A percentile compares a stretch with the other conserved stretches of the same genome.
Evolutionary conservation across 1,140 invertebrate species (phyloP).

Genomic region (Leptinotarsa defecta): DNA sequence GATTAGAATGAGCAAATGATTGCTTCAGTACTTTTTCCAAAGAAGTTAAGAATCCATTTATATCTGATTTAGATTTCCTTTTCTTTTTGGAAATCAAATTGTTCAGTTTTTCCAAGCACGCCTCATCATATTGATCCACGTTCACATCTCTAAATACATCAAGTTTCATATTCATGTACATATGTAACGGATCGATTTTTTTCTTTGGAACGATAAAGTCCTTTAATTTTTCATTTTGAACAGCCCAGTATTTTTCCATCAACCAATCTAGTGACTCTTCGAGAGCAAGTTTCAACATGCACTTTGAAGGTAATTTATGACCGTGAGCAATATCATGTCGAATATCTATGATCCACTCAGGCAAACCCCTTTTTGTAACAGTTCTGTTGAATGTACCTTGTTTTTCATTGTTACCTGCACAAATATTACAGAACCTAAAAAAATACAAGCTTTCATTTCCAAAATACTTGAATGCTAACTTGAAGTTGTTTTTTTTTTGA

Average conservation of each 20-base stretch:
- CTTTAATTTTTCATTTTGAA: slow-evolving; percentile 34
- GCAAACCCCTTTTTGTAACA: slow-evolving; percentile 43
- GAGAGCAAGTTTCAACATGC: slow-evolving; percentile 40
- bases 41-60: slow-evolving; percentile 15
- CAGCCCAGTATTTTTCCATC: slow-evolving; percentile 49
- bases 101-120: slow-evolving; percentile 16
- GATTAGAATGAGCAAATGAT: slow-evolving; percentile 1
- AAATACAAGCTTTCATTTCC: slow-evolving; percentile 3
- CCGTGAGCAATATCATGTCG: slow-evolving; percentile 51
- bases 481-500: no score
- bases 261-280: slow-evolving; percentile 48
- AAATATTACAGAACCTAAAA: slow-evolving; percentile 50
- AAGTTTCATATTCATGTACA: slow-evolving; percentile 29
- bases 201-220: slow-evolving; percentile 32
- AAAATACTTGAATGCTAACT: no score
- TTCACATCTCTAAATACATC: slow-evolving; percentile 21
- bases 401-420: slow-evolving; percentile 45
- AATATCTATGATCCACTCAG: slow-evolving; percentile 48
- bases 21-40: slow-evolving; percentile 32
- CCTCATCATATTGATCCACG: slow-evolving; percentile 23
- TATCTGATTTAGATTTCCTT: slow-evolving; percentile 11
- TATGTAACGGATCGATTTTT: slow-evolving; percentile 15
- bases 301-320: slow-evolving; percentile 42
- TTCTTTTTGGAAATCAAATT: slow-evolving; percentile 26
- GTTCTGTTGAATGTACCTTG: slow-evolving; percentile 48